A percentile compares a stretch with the other conserved stretches of the same genome.
phyloP scores from a whole-genome alignment of 2,797 vertebrate genomes.

The Glossophaga mutica region DNA sequence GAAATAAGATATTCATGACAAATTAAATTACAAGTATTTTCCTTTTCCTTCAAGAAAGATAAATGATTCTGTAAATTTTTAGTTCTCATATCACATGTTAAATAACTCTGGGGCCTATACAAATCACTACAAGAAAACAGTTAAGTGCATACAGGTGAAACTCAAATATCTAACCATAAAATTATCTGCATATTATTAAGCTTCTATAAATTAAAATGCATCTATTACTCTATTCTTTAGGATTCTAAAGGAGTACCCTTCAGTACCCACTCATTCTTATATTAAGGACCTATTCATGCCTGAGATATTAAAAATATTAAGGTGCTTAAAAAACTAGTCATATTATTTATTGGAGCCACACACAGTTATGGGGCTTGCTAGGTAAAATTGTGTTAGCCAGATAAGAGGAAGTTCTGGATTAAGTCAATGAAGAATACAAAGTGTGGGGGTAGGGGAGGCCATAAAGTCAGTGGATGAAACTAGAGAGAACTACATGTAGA shows the following conservation, averaged over 20 bases:
- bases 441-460: too few species aligned
- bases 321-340: not conserved
- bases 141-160: not conserved
- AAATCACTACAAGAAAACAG: not conserved
- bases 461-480: not conserved
- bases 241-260: not conserved
- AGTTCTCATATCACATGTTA: not conserved
- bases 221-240: not conserved
- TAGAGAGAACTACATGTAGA: not conserved
- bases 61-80: not conserved
- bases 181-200: not conserved
- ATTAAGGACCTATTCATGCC: not conserved
- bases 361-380: not conserved
- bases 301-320: not conserved
- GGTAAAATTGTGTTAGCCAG: not conserved
- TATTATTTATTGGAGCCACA: not conserved
- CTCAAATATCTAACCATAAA: not conserved
- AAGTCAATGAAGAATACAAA: not conserved
- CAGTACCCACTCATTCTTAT: not conserved
- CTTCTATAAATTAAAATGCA: not conserved
- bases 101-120: not conserved
- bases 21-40: slow-evolving; percentile 56
- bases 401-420: not conserved
- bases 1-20: slow-evolving; percentile 50
- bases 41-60: slow-evolving; percentile 42